These are phyloP conservation scores for Salvelinus alpinus DNA, from an alignment of 2,113 vertebrate species.

Conservation along the genomic window DNA sequence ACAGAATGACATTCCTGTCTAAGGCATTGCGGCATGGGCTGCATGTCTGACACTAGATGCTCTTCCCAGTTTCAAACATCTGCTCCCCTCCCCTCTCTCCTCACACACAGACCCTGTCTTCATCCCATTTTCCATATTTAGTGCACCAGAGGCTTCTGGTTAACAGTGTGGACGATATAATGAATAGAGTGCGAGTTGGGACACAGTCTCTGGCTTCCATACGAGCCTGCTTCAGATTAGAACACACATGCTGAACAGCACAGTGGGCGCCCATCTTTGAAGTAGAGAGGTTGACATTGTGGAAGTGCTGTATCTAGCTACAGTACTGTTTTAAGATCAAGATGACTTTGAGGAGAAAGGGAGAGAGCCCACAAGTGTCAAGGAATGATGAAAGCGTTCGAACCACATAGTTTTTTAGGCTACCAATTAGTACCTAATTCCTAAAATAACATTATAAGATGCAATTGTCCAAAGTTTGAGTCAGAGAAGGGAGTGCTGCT, in stretches of 20 bases:
- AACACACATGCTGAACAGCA: conserved; percentile 61
- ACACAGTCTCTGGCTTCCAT: too few relatives aligned
- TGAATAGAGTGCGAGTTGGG: too few relatives aligned
- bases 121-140: conserved; percentile 24
- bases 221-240: conserved; percentile 77
- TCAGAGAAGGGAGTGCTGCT: conserved; percentile 10
- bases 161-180: too few relatives aligned
- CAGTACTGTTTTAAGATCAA: too few relatives aligned
- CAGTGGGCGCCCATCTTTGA: background rate
- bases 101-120: conserved; percentile 54
- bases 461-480: conserved; percentile 6
- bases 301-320: conserved; percentile 1
- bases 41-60: conserved; percentile 75
- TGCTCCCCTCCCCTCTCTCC: conserved; percentile 65
- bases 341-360: too few relatives aligned
- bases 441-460: too few relatives aligned
- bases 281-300: background rate
- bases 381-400: too few relatives aligned
- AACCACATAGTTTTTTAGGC: too few relatives aligned
- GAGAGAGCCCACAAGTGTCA: too few relatives aligned
- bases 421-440: too few relatives aligned
- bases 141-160: background rate
- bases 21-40: conserved; percentile 60
- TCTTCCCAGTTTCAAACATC: conserved; percentile 32
- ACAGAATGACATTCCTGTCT: conserved; percentile 81